Evolutionary conservation across 2,797 vertebrate species (phyloP), one percentile per base, ranked within the genome.

Genomic region (Coilia nasus): DNA sequence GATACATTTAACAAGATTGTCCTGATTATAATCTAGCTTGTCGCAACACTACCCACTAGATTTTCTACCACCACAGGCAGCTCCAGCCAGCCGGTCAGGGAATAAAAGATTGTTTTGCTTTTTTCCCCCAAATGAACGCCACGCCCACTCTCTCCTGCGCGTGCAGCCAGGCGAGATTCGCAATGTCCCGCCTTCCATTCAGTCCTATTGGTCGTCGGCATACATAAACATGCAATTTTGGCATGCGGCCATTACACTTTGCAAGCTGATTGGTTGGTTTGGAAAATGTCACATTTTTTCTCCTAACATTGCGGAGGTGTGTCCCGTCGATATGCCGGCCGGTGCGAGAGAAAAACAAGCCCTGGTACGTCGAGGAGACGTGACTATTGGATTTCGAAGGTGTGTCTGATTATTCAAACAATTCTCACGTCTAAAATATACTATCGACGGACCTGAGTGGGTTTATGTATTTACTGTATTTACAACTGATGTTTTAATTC

Each of bases 91-190:
- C 94, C 93, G 94, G 94, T 94, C 91, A 90, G 83, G 90, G 92
- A 91, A 93, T 91, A 93, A 94, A 92, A 91, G 89, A 94, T 95
- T 95, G 94, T 96, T 96, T 96, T 96, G 95, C 95, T 90, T 88
- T 90, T 90, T 93, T 95, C 92, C 92, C 92, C 90, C 91, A 93
- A 93, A 92, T 88, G 85, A 60, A 93, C 88, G 88, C 92, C 95
- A 95, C 95, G 93, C 95, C 95, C 93, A 95, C 90, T 86, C 86
- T 50, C 23, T 81, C 44, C 87, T 84, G 89, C 89, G 87, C 90
- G 88, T 91, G 91, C 90, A 90, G 83, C 89, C 88, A 86, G 88
- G 88, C 85, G 85, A 91, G 86, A 84, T 89, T 83, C 67, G 10
- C 23, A 31, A 7, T 41, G 83, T 82, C 47, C 89, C 89, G 84